Evolutionary conservation across 1,140 invertebrate species (phyloP).

Genomic region (Radopholus similis): DNA sequence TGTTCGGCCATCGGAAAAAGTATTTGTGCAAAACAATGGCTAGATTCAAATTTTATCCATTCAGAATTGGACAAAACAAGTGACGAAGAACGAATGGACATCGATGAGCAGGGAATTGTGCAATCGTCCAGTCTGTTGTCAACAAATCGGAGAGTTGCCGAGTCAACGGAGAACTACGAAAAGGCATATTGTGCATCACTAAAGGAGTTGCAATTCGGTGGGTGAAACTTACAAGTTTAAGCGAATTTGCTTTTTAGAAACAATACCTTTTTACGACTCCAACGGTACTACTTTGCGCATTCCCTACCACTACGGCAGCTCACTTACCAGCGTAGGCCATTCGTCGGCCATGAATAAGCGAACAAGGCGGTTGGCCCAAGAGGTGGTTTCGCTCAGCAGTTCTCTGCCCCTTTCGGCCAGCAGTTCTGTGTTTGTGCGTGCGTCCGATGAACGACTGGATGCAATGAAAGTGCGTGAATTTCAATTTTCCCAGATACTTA

Average conservation of each 20-base stretch:
- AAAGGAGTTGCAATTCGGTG: constrained; percentile 34
- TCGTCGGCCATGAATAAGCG: constrained; percentile 75
- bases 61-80: not conserved
- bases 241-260: constrained; percentile 22
- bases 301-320: constrained; percentile 86
- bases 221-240: constrained; percentile 4
- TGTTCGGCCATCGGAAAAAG: constrained; percentile 28
- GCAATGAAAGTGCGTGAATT: constrained; percentile 75
- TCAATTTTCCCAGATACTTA: not conserved
- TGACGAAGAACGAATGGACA: constrained; percentile 2
- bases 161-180: not conserved
- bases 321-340: constrained; percentile 63
- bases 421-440: constrained; percentile 88
- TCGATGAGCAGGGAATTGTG: not conserved
- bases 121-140: not conserved
- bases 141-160: not conserved
- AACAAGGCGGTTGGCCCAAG: constrained; percentile 84
- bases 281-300: constrained; percentile 59
- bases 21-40: not conserved
- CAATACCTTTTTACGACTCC: constrained; percentile 23
- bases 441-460: constrained; percentile 85
- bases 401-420: constrained; percentile 84
- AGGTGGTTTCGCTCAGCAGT: constrained; percentile 84
- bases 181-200: constrained; percentile 7
- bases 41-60: not conserved